A percentile compares a stretch with the other conserved stretches of the same genome.
These are phyloP conservation scores for Odontomachus brunneus DNA, from an alignment of 1,140 invertebrate genomes.

Conservation along the genomic window DNA sequence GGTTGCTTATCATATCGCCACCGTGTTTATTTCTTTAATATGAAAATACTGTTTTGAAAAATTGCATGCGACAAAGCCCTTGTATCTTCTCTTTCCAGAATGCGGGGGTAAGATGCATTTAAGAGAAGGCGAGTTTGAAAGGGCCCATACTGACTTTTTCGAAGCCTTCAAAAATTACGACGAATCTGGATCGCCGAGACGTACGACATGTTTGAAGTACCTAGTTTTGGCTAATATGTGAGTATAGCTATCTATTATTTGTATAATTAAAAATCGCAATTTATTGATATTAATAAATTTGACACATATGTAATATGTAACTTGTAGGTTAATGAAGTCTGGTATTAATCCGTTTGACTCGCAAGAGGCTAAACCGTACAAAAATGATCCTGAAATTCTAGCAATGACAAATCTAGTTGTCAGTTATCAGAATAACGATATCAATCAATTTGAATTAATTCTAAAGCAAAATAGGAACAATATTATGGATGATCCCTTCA, in stretches of 20 bases:
- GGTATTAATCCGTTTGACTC: conserved; percentile 99
- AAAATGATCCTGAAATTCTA: conserved; percentile 99
- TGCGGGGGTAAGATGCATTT: conserved; percentile 99
- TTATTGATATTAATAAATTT: conserved; percentile 42
- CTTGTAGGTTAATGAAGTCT: conserved; percentile 97
- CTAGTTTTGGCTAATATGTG: conserved; percentile 99
- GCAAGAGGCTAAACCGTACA: conserved; percentile 99
- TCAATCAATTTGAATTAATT: conserved; percentile 99
- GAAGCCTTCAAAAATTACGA: conserved; percentile 99
- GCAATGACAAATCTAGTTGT: conserved; percentile 99
- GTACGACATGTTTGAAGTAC: conserved; percentile 99
- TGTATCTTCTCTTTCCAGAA: conserved; percentile 87
- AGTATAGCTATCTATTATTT: conserved; percentile 66
- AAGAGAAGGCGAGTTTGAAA: conserved; percentile 99
- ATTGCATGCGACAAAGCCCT: conserved; percentile 2
- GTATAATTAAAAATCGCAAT: conserved; percentile 18
- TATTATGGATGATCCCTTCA: conserved; percentile 99
- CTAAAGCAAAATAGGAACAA: conserved; percentile 97
- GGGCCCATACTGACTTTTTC: conserved; percentile 99
- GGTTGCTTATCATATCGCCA: neutral
- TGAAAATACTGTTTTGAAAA: neutral
- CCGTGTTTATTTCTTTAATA: neutral
- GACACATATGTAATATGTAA: conserved; percentile 42
- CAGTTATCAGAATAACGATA: conserved; percentile 99
- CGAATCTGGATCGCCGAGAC: conserved; percentile 98